Evolutionary conservation across 2,888 invertebrate genomes (phyloP).

Genomic region (Nomada flava): DNA sequence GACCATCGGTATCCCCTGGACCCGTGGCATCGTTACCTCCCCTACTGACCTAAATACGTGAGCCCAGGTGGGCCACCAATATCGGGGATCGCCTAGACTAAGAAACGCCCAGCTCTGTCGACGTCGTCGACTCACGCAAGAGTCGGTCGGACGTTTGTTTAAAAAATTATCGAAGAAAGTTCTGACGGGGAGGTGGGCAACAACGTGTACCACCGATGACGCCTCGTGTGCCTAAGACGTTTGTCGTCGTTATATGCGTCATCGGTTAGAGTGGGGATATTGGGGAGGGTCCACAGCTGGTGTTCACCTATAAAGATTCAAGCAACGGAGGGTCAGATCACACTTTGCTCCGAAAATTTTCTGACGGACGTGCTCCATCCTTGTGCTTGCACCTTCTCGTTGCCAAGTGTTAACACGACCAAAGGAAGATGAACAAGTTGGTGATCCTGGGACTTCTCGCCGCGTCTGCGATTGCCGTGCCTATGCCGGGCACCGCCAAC

Average conservation of each 20-base stretch:
- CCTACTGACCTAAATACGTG: slow-evolving; percentile 64
- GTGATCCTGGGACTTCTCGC: slow-evolving; percentile 78
- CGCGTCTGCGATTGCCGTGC: slow-evolving; percentile 81
- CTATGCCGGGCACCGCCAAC: slow-evolving; percentile 67
- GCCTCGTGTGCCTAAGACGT: slow-evolving; percentile 55
- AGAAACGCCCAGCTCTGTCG: slow-evolving; percentile 57
- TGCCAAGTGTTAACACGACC: neutral
- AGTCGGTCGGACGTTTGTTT: slow-evolving; percentile 77
- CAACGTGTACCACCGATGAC: slow-evolving; percentile 57
- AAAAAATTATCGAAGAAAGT: slow-evolving; percentile 84
- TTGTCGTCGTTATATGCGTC: slow-evolving; percentile 62
- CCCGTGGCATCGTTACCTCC: slow-evolving; percentile 18
- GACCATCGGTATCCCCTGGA: neutral
- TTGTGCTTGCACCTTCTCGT: neutral
- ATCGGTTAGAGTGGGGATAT: slow-evolving; percentile 69
- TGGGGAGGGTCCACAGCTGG: slow-evolving; percentile 74
- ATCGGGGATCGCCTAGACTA: slow-evolving; percentile 42
- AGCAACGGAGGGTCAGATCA: slow-evolving; percentile 80
- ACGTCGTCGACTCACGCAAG: slow-evolving; percentile 37
- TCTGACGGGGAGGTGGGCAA: slow-evolving; percentile 69
- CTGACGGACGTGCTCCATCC: slow-evolving; percentile 67
- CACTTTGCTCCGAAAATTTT: slow-evolving; percentile 83
- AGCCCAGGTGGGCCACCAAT: slow-evolving; percentile 30
- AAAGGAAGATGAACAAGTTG: slow-evolving; percentile 83
- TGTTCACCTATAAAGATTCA: slow-evolving; percentile 82